Evolutionary conservation across 1,140 invertebrate genomes (phyloP), one percentile per base, ranked within the genome.

Genomic region (Leucophenga varia): DNA sequence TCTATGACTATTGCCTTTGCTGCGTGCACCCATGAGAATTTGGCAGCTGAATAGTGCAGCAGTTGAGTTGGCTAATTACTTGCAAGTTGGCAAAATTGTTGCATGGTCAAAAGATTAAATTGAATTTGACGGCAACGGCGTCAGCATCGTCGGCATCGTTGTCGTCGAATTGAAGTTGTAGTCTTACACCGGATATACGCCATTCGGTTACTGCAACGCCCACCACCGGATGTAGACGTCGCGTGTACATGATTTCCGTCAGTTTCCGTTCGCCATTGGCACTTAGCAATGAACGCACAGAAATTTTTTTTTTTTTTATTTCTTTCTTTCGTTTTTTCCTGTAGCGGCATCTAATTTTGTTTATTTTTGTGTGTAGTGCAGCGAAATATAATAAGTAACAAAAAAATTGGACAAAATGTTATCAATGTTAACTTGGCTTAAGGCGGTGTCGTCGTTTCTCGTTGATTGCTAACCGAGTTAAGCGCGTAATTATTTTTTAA

Each of bases 401-500:
- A n/a, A n/a, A n/a, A n/a, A n/a, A n/a, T n/a, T n/a, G n/a, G n/a
- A n/a, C n/a, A n/a, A n/a, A n/a, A n/a, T n/a, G n/a, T n/a, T n/a
- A n/a, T n/a, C n/a, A n/a, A n/a, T n/a, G n/a, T n/a, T n/a, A n/a
- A n/a, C n/a, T n/a, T n/a, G n/a, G n/a, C n/a, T n/a, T n/a, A n/a
- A n/a, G n/a, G n/a, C n/a, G n/a, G n/a, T n/a, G 47, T 38, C 47
- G 38, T 42, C 35, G 42, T 52, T 55, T 61, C 47, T n/a, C n/a
- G n/a, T 57, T 61, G 61, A 61, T 67, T 61, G 63, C 63, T 55
- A 37, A 37, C 12, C 13, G 35, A 37, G 35, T 37, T 37, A 37
- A 48, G 59, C 63, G 63, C 58, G 63, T 67, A 67, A 67, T 67
- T 67, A 67, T 67, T 67, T 65, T 65, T 67, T 67, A 67, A 67